phyloP scores from a whole-genome alignment of 2,113 vertebrate species.

The Lamprologus speciosus region DNA sequence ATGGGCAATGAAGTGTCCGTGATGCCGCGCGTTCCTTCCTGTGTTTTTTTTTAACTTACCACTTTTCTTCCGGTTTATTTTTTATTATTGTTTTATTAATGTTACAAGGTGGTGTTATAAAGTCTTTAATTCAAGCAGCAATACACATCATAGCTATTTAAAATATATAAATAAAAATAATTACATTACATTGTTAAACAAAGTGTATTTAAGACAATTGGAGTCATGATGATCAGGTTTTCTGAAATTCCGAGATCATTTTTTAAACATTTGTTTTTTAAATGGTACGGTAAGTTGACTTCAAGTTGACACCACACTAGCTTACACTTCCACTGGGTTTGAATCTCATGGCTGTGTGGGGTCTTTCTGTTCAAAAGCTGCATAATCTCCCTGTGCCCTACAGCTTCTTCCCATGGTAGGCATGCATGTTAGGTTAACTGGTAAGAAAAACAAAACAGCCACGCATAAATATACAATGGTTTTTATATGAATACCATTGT shows the following conservation, averaged over 20 bases:
- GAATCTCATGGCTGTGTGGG: neutral
- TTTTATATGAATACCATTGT: neutral
- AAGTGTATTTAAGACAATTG: neutral
- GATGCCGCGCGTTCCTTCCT: neutral
- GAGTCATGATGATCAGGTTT: neutral
- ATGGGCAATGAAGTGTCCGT: constrained; percentile 51
- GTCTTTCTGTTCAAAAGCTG: neutral
- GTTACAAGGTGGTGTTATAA: neutral
- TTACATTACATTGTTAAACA: neutral
- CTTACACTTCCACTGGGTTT: neutral
- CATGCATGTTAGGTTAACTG: neutral
- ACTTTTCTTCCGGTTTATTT: neutral
- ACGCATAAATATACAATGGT: neutral
- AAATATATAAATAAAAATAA: neutral
- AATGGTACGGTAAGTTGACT: neutral
- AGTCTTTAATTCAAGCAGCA: neutral
- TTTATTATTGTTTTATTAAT: neutral
- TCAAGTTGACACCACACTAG: neutral
- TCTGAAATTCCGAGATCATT: neutral
- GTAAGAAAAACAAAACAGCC: neutral
- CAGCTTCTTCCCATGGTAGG: neutral
- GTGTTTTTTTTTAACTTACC: neutral
- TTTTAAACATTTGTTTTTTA: neutral
- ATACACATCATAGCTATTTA: neutral
- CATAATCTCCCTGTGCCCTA: neutral